Conservation (phyloP, 2,113 vertebrate genomes). For the Xyliphius kryptos region DNA sequence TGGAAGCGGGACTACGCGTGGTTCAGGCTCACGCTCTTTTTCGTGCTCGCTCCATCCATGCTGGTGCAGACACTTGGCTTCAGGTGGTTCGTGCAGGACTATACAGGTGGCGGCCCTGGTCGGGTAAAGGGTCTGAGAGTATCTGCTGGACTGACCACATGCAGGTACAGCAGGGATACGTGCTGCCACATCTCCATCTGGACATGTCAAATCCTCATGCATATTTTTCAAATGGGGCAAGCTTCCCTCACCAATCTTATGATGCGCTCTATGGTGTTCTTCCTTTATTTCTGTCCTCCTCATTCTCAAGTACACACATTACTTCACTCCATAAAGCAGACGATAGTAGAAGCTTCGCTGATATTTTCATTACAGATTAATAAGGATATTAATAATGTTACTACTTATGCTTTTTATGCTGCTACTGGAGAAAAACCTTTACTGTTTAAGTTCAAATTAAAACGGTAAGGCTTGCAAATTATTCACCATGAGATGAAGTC, state of each 20-base stretch:
- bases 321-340: too few species aligned
- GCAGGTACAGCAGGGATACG: conserved; percentile 76
- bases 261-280: too few species aligned
- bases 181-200: conserved; percentile 88
- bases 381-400: too few species aligned
- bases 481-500: too few species aligned
- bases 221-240: conserved; percentile 95
- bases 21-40: conserved; percentile 90
- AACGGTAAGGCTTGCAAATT: too few species aligned
- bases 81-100: conserved; percentile 98
- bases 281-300: too few species aligned
- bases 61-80: conserved; percentile 97
- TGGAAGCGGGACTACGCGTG: conserved; percentile 82
- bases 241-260: neutral
- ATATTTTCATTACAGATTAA: too few species aligned
- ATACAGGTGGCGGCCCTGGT: conserved; percentile 84
- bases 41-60: conserved; percentile 93
- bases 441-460: too few species aligned
- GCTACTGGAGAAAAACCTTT: too few species aligned
- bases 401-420: too few species aligned
- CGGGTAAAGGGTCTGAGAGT: conserved; percentile 87
- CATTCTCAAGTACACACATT: too few species aligned
- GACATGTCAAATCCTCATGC: conserved; percentile 89
- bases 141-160: conserved; percentile 61
- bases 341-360: too few species aligned